These are phyloP conservation scores for Drosophila erecta DNA, from an alignment of 1,140 invertebrate species.

Conservation along the genomic window DNA sequence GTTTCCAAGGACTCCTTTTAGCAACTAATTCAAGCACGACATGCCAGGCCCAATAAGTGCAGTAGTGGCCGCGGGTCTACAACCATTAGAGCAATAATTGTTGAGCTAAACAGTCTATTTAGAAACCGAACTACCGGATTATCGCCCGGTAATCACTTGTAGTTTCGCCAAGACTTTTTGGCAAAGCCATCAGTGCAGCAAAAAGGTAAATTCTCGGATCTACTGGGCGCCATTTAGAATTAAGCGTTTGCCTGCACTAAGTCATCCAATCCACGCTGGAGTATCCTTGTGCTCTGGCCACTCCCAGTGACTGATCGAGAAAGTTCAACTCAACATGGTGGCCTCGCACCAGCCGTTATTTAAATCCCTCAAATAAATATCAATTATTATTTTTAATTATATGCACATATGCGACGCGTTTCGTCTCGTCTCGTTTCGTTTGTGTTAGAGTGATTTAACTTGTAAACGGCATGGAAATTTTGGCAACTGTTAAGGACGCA, in stretches of 20 bases:
- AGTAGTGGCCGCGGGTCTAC: background rate
- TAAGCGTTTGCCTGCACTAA: too few relatives aligned
- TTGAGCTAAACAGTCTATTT: too few relatives aligned
- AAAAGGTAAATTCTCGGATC: conserved; percentile 51
- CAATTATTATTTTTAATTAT: conserved; percentile 44
- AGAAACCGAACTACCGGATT: background rate
- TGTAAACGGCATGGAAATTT: conserved; percentile 39
- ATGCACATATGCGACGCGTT: conserved; percentile 23
- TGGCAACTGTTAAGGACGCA: conserved; percentile 8
- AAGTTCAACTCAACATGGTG: too few relatives aligned
- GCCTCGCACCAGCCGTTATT: too few relatives aligned
- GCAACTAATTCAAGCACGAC: background rate
- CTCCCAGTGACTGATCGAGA: too few relatives aligned
- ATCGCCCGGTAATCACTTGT: background rate
- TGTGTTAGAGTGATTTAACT: conserved; percentile 41
- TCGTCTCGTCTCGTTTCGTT: conserved; percentile 28
- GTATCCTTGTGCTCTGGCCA: too few relatives aligned
- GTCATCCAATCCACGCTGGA: too few relatives aligned
- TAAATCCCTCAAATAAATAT: background rate
- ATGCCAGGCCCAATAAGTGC: background rate
- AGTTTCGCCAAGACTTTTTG: background rate
- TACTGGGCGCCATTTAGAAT: too few relatives aligned
- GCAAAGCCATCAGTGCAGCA: conserved; percentile 2
- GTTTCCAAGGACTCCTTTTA: conserved; percentile 1
- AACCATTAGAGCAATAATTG: background rate